Evolutionary conservation across 2,113 vertebrate species (phyloP).

Genomic region (Pycnonotus jocosus): DNA sequence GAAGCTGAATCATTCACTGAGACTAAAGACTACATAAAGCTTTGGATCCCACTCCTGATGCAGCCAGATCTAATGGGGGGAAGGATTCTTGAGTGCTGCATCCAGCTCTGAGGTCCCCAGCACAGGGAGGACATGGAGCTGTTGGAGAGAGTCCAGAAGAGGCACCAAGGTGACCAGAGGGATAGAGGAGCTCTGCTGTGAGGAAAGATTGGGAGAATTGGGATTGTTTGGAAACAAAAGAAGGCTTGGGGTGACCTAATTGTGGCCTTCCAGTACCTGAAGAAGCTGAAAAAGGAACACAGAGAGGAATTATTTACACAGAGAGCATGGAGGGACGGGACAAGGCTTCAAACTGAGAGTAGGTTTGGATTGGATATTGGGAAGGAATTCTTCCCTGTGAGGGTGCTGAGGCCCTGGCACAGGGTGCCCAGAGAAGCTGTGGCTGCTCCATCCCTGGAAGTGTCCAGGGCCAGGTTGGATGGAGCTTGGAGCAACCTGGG

Average conservation of each 20-base stretch:
- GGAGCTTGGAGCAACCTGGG: accelerated
- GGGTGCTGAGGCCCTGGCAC: accelerated
- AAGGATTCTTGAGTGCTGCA: not conserved
- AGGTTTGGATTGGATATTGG: not conserved
- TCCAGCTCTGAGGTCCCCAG: not conserved
- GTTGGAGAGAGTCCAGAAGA: accelerated
- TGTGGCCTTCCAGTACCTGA: not conserved
- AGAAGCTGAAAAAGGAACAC: not conserved
- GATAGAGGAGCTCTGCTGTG: not conserved
- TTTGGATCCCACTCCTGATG: not conserved
- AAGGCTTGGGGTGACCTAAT: not conserved
- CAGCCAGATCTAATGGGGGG: not conserved
- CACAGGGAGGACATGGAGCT: not conserved
- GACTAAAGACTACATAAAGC: accelerated
- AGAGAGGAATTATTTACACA: not conserved
- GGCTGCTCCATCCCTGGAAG: not conserved
- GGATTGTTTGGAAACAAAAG: not conserved
- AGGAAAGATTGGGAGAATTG: accelerated
- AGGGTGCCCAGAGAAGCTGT: accelerated
- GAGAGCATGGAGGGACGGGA: not conserved
- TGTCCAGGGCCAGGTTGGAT: accelerated
- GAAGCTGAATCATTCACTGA: not conserved
- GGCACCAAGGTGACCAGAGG: not conserved
- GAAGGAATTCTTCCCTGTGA: not conserved
- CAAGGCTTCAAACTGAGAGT: not conserved